These are phyloP conservation scores for Plagodis dolabraria DNA, from an alignment of 2,888 invertebrate genomes.

Conservation along the genomic window DNA sequence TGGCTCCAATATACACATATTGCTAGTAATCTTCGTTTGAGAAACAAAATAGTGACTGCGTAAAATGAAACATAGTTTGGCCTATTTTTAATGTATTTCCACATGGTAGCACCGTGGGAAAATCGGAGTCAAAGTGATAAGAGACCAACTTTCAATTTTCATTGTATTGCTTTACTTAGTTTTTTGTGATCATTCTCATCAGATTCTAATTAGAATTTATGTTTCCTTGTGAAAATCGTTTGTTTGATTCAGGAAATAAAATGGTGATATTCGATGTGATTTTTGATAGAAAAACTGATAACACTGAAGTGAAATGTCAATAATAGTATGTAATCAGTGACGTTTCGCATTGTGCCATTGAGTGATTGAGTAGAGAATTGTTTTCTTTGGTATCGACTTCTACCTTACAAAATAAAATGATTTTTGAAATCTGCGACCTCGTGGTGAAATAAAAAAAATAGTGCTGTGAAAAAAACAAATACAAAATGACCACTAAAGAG, in stretches of 20 bases:
- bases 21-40: too few species aligned
- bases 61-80: too few species aligned
- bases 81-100: slow-evolving; percentile 31
- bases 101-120: slow-evolving; percentile 74
- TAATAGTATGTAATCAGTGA: slow-evolving; percentile 64
- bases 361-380: slow-evolving; percentile 57
- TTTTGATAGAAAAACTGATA: slow-evolving; percentile 54
- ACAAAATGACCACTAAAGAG: slow-evolving; percentile 82
- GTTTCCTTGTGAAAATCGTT: slow-evolving; percentile 52
- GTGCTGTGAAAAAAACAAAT: slow-evolving; percentile 25
- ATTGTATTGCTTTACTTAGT: slow-evolving; percentile 51
- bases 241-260: slow-evolving; percentile 22
- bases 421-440: slow-evolving; percentile 62
- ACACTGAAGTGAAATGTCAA: slow-evolving; percentile 68
- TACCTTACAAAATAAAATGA: slow-evolving; percentile 74
- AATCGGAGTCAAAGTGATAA: slow-evolving; percentile 46
- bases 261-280: slow-evolving; percentile 22
- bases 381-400: slow-evolving; percentile 62
- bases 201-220: slow-evolving; percentile 59
- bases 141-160: slow-evolving; percentile 63
- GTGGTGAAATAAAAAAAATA: slow-evolving; percentile 66
- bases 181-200: slow-evolving; percentile 57
- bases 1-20: too few species aligned
- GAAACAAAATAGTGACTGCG: too few species aligned
- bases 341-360: slow-evolving; percentile 52